Conservation (phyloP, 1,140 invertebrate genomes). For the Caenorhabditis tropicalis region DNA sequence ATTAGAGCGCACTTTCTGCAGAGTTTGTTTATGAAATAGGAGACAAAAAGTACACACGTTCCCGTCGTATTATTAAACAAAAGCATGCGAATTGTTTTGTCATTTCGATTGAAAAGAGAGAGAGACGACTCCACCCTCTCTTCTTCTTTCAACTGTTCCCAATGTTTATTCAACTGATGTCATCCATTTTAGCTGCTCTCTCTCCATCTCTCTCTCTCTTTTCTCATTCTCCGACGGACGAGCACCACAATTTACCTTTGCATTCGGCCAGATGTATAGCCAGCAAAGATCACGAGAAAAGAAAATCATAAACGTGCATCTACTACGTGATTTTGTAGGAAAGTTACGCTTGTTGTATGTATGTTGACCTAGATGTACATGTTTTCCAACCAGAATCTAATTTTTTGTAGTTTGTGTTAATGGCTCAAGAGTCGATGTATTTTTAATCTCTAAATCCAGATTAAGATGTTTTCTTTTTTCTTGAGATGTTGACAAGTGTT, state of each 20-base stretch:
- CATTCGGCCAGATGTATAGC: conserved; percentile 26
- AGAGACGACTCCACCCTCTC: background rate
- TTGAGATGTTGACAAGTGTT: no score
- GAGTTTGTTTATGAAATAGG: no score
- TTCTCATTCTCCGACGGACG: background rate
- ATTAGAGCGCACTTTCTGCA: no score
- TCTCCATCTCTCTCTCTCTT: no score
- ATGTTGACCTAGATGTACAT: background rate
- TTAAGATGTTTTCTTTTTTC: no score
- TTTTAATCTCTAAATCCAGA: no score
- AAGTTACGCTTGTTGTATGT: background rate
- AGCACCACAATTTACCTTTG: conserved; percentile 35
- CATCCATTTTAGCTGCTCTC: background rate
- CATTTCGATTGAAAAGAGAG: background rate
- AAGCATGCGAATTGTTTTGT: no score
- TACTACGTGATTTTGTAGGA: background rate
- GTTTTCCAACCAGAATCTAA: no score
- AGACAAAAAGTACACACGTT: no score
- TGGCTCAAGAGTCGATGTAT: no score
- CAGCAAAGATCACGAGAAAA: background rate
- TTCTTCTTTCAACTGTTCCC: background rate
- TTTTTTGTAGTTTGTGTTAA: no score
- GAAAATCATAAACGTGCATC: background rate
- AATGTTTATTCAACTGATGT: conserved; percentile 35
- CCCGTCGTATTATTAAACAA: no score